phyloP scores from a whole-genome alignment of 35 echinoderm and acorn worm species.

The Acanthaster planci region DNA sequence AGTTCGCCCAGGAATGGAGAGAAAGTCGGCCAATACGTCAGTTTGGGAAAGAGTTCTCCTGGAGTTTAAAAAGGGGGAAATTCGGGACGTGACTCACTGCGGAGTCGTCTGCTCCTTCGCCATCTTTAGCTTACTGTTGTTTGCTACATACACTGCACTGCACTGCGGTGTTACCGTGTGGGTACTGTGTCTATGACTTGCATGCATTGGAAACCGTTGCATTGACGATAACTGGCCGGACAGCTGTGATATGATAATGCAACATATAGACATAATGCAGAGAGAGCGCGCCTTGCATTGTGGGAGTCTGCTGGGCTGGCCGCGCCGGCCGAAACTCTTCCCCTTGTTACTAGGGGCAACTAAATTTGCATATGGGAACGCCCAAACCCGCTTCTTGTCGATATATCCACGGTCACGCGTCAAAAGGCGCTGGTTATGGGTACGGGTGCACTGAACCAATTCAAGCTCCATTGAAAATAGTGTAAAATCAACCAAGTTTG shows the following conservation, averaged over 20 bases:
- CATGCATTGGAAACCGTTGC: too few species aligned
- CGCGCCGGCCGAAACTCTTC: not conserved
- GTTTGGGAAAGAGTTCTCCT: not conserved
- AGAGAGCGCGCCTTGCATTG: not conserved
- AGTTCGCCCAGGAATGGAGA: not conserved
- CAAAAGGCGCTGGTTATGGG: too few species aligned
- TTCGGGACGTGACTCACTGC: conserved; percentile 11
- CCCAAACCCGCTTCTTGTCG: not conserved
- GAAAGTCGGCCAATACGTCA: not conserved
- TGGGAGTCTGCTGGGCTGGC: not conserved
- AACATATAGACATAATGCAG: not conserved
- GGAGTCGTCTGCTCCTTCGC: not conserved
- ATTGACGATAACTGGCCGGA: not conserved
- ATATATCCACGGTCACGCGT: too few species aligned
- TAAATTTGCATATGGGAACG: conserved; percentile 26
- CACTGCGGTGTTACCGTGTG: too few species aligned
- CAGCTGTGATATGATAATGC: not conserved
- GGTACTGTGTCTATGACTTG: too few species aligned
- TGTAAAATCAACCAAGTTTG: too few species aligned
- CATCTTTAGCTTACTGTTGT: not conserved
- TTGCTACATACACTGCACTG: too few species aligned
- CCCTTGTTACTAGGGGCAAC: conserved; percentile 14
- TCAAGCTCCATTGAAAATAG: too few species aligned
- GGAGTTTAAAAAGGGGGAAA: too few species aligned
- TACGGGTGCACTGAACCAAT: too few species aligned